Evolutionary conservation across 2,888 invertebrate species (phyloP).

Genomic region (Eupsilia transversa): DNA sequence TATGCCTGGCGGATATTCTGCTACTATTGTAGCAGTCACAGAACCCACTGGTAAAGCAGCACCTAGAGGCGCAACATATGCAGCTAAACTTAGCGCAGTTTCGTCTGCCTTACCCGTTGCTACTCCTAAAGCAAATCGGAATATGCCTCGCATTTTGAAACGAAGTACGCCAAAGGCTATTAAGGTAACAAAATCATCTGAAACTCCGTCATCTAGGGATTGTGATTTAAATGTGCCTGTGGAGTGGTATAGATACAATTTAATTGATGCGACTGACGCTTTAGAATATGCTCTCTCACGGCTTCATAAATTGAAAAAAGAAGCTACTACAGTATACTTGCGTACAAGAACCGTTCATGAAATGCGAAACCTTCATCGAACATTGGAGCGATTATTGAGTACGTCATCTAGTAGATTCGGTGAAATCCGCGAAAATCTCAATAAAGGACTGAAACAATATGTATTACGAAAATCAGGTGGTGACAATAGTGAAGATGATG

Average conservation of each 20-base stretch:
- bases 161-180: slow-evolving; percentile 50
- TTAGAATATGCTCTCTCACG: slow-evolving; percentile 90
- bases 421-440: slow-evolving; percentile 90
- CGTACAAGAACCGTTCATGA: slow-evolving; percentile 86
- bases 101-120: slow-evolving; percentile 57
- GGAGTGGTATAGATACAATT: slow-evolving; percentile 91
- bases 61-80: slow-evolving; percentile 81
- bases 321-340: slow-evolving; percentile 83
- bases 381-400: slow-evolving; percentile 89
- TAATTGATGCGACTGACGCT: slow-evolving; percentile 90
- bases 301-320: slow-evolving; percentile 88
- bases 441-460: slow-evolving; percentile 89
- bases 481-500: slow-evolving; percentile 75
- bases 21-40: slow-evolving; percentile 87
- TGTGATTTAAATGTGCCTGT: slow-evolving; percentile 84
- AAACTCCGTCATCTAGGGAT: slow-evolving; percentile 65
- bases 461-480: slow-evolving; percentile 79
- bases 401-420: slow-evolving; percentile 89
- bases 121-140: slow-evolving; percentile 57
- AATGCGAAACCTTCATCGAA: slow-evolving; percentile 89
- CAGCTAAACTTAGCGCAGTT: slow-evolving; percentile 84
- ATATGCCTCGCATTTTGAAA: slow-evolving; percentile 54
- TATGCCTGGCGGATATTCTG: slow-evolving; percentile 89
- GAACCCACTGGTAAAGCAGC: slow-evolving; percentile 74
- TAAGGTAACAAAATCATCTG: slow-evolving; percentile 57